Conservation (phyloP, 30 jellyfish, hydroid and myxozoan species). For the Turritopsis rubra region DNA sequence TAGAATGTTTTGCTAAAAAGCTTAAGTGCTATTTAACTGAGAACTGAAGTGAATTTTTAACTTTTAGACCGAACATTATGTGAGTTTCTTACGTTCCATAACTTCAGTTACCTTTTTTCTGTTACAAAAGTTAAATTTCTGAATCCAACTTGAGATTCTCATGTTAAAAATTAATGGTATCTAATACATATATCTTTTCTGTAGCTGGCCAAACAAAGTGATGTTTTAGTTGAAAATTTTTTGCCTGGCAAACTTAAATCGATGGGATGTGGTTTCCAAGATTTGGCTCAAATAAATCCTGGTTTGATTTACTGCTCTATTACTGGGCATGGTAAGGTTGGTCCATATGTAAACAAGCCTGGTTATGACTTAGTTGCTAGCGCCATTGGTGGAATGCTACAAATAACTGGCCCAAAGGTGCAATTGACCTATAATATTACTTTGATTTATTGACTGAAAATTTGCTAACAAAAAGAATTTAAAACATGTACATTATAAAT, state of each 20-base stretch:
- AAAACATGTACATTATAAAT: no score
- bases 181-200: not conserved
- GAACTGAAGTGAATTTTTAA: no score
- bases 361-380: conserved; percentile 92
- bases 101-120: no score
- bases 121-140: not conserved
- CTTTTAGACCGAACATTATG: no score
- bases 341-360: conserved; percentile 87
- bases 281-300: conserved; percentile 45
- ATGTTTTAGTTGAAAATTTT: conserved; percentile 85
- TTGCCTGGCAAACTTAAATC: conserved; percentile 79
- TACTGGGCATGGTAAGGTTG: conserved; percentile 88
- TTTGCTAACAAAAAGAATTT: no score
- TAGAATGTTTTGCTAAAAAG: no score
- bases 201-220: conserved; percentile 72
- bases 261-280: conserved; percentile 77
- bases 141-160: not conserved
- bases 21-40: no score
- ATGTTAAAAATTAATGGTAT: no score
- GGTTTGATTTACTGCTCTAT: conserved; percentile 73
- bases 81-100: no score
- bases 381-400: conserved; percentile 87
- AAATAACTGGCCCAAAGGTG: conserved; percentile 74
- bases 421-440: not conserved
- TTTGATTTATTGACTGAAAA: not conserved